Evolutionary conservation across 35 echinoderm and acorn worm genomes (phyloP).

Genomic region (Eucidaris tribuloides): DNA sequence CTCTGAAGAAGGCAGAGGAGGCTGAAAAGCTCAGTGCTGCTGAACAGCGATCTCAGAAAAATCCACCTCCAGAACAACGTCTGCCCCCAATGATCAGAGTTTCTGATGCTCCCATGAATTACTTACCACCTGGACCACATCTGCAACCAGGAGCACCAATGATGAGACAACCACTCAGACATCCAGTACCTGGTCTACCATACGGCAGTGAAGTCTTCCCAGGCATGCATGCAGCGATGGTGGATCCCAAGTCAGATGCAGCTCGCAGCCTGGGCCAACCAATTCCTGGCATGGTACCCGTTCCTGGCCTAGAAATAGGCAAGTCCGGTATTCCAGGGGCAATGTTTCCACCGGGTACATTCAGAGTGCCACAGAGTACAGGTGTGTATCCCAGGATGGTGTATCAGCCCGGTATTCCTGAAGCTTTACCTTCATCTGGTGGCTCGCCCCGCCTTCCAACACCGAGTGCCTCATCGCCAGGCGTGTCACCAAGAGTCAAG

Average conservation of each 20-base stretch:
- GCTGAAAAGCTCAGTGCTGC: background rate
- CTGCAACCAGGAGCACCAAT: background rate
- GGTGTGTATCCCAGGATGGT: constrained; percentile 47
- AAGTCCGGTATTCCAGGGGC: constrained; percentile 19
- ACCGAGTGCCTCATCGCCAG: constrained; percentile 69
- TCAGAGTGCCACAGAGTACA: constrained; percentile 23
- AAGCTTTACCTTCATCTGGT: constrained; percentile 65
- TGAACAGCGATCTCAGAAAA: constrained; percentile 9
- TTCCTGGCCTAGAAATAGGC: constrained; percentile 7
- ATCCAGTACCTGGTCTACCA: background rate
- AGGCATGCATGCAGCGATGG: constrained; percentile 21
- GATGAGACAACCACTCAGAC: background rate
- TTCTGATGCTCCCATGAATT: background rate
- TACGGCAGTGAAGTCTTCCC: background rate
- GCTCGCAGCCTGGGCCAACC: constrained; percentile 3
- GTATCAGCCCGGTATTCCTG: constrained; percentile 44
- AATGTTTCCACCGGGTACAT: constrained; percentile 39
- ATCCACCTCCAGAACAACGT: constrained; percentile 14
- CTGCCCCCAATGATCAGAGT: constrained; percentile 13
- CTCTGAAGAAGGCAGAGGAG: constrained; percentile 17
- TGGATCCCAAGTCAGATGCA: constrained; percentile 5
- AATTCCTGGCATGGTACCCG: constrained; percentile 10
- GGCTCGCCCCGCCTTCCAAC: constrained; percentile 75
- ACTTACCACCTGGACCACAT: background rate
- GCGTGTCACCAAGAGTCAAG: constrained; percentile 84